Evolutionary conservation across 2,797 vertebrate genomes (phyloP), one percentile per base, ranked within the genome.

Genomic region (Enteromius argenteus): DNA sequence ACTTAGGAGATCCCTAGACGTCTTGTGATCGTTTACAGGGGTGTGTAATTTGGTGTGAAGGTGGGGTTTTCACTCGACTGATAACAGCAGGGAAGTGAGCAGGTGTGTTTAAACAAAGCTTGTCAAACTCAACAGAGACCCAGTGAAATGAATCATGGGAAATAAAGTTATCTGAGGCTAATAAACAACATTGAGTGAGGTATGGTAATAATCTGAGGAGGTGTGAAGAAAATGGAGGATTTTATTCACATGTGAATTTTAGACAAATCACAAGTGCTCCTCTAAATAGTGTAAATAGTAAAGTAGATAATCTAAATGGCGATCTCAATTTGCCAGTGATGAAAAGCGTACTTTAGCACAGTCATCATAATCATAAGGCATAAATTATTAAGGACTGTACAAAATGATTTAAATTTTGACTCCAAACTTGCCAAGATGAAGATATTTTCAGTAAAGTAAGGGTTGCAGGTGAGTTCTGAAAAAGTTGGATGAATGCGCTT

Each of bases 11-110:
- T 56, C 30, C 9, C 23, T 71, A 37, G 64, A 39, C 5, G 1
- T 56, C 49, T 58, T 6, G 2, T 39, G 46, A 27, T 17, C 3
- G 10, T 56, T 42, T 71, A 10, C 66, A 56, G n/a, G 3, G 5
- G 32, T 39, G 15, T 39, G 17, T 19, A 92, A 90, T 87, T 72
- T 53, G 66, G 78, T 76, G 39, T 79, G 80, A 86, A 80, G 82
- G 86, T 87, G 88, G 83, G 72, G 68, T 83, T 88, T 91, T 90
- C 90, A 89, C 88, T 67, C 10, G 53, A 60, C 56, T 91, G 92
- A 94, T 94, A 93, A 90, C 88, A 88, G 64, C 81, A 62, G 90
- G 84, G 72, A 90, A 88, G 80, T 35, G 85, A 90, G 88, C 94
- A 94, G 92, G 91, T 94, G 92, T 86, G 86, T 88, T 79, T 74